phyloP scores from a whole-genome alignment of 1,140 invertebrate species.

The Venturia canescens region DNA sequence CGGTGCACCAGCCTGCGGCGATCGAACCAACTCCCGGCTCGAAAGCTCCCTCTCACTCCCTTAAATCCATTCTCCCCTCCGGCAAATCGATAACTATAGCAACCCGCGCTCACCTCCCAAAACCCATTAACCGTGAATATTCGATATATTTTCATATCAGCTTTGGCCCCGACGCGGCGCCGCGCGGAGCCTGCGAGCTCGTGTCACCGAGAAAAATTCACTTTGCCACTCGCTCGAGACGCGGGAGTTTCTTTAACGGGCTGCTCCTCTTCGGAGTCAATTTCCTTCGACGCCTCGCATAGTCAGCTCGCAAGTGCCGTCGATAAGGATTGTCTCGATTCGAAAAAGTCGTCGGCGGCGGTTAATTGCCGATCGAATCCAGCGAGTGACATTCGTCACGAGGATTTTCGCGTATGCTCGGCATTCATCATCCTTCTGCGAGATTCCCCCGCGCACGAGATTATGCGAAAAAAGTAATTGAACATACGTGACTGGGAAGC shows the following conservation, averaged over 20 bases:
- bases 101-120: conserved; percentile 28
- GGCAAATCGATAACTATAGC: conserved; percentile 26
- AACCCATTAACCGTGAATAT: conserved; percentile 38
- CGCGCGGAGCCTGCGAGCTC: too few relatives aligned
- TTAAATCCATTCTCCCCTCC: not conserved
- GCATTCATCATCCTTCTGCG: too few relatives aligned
- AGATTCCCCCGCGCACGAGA: too few relatives aligned
- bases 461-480: conserved; percentile 17
- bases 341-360: too few relatives aligned
- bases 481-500: conserved; percentile 55
- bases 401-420: not conserved
- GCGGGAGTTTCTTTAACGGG: too few relatives aligned
- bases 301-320: too few relatives aligned
- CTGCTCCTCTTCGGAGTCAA: too few relatives aligned
- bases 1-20: not conserved
- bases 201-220: not conserved
- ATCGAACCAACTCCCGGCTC: not conserved
- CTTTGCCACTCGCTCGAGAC: not conserved
- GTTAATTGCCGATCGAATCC: too few relatives aligned
- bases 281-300: too few relatives aligned
- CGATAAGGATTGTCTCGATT: too few relatives aligned
- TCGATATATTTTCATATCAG: conserved; percentile 11
- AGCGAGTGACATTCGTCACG: too few relatives aligned
- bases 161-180: not conserved
- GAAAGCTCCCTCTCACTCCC: not conserved